Evolutionary conservation across 2,113 vertebrate genomes (phyloP).

Genomic region (Aptenodytes forsteri): DNA sequence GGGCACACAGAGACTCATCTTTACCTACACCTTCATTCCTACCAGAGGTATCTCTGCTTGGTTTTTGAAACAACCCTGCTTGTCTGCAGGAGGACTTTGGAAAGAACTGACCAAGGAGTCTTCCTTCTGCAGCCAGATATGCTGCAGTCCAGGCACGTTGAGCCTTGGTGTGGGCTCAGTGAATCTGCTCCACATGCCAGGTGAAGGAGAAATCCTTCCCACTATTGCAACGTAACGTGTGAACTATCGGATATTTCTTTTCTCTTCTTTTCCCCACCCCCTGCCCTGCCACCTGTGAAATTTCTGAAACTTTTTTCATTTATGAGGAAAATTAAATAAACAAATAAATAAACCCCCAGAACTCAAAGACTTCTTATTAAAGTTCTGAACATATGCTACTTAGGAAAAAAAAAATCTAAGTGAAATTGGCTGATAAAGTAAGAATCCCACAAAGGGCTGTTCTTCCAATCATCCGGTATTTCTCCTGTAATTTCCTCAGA

Average conservation of each 20-base stretch:
- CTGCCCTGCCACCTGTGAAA: background rate
- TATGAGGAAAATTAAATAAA: slow-evolving; percentile 23
- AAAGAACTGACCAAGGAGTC: background rate
- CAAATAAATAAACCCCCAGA: slow-evolving; percentile 55
- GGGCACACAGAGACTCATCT: background rate
- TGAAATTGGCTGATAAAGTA: slow-evolving; percentile 70
- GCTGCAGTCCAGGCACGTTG: rapidly evolving
- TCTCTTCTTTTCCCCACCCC: background rate
- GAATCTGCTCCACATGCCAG: background rate
- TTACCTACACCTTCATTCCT: background rate
- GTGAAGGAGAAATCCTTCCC: background rate
- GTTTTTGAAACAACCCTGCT: background rate
- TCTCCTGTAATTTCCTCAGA: slow-evolving; percentile 72
- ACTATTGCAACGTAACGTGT: rapidly evolving
- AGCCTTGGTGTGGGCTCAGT: background rate
- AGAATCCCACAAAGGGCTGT: slow-evolving; percentile 57
- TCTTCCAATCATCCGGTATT: slow-evolving; percentile 71
- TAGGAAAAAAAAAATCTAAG: slow-evolving; percentile 49
- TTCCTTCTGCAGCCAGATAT: background rate
- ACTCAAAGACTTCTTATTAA: slow-evolving; percentile 62
- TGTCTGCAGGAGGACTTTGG: background rate
- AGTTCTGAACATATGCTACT: slow-evolving; percentile 70
- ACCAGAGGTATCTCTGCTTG: background rate
- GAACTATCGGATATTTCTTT: background rate
- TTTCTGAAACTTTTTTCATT: slow-evolving; percentile 37